Conservation (phyloP, 2,113 vertebrate genomes). For the Stictonetta naevosa region DNA sequence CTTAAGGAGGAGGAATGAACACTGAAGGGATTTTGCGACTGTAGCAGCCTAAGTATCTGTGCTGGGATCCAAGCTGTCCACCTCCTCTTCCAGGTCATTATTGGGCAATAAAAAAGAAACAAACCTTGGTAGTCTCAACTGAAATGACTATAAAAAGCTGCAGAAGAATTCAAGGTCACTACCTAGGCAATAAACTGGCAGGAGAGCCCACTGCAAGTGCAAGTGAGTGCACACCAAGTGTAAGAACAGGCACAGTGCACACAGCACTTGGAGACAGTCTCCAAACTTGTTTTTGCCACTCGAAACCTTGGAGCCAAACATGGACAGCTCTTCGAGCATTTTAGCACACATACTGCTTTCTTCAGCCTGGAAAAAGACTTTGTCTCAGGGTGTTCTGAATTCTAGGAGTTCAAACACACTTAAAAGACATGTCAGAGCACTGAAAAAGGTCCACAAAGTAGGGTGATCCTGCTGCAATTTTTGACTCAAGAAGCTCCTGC, state of each 20-base stretch:
- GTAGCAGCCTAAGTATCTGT: background rate
- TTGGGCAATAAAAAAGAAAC: background rate
- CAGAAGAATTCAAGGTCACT: background rate
- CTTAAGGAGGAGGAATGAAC: background rate
- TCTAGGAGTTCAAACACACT: background rate
- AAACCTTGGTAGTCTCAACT: background rate
- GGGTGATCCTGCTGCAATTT: background rate
- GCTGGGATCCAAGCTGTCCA: background rate
- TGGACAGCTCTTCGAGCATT: background rate
- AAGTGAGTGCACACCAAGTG: background rate
- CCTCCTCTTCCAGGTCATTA: background rate
- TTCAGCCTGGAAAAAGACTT: background rate
- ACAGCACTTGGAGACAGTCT: background rate
- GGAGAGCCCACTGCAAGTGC: background rate
- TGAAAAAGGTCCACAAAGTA: background rate
- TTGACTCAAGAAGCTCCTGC: background rate
- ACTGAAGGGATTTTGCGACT: background rate
- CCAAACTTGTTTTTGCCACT: background rate
- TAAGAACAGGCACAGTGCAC: background rate
- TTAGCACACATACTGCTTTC: background rate
- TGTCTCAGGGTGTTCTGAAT: background rate
- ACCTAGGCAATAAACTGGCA: background rate
- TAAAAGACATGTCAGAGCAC: background rate
- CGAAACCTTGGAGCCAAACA: background rate
- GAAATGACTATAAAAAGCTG: background rate